Percentiles rank a stretch among this genome's conserved stretches.
phyloP scores from a whole-genome alignment of 2,797 vertebrate species.

The Aplochiton taeniatus region DNA sequence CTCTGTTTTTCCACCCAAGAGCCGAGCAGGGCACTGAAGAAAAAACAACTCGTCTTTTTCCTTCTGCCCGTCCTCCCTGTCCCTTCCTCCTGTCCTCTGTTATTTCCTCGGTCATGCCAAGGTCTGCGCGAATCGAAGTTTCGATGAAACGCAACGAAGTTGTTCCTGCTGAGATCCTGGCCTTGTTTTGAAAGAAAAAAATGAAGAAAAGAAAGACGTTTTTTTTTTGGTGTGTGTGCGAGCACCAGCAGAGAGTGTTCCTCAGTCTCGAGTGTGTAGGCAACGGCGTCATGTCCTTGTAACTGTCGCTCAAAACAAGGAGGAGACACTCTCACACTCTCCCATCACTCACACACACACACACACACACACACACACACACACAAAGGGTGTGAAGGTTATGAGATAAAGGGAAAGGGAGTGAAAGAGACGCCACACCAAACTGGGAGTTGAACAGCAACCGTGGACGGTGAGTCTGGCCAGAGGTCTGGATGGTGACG shows the following conservation, averaged over 20 bases:
- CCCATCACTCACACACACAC: conserved; percentile 9
- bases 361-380: conserved; percentile 7
- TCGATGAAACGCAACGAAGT: conserved; percentile 57
- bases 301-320: conserved; percentile 62
- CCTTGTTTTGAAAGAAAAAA: conserved; percentile 41
- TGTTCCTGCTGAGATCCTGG: conserved; percentile 60
- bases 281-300: conserved; percentile 58
- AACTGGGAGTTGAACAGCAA: no score
- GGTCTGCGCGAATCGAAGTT: conserved; percentile 58
- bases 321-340: conserved; percentile 22
- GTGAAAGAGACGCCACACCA: conserved; percentile 39
- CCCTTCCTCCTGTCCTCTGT: no score
- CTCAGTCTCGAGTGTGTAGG: conserved; percentile 6
- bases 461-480: conserved; percentile 31
- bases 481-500: conserved; percentile 43
- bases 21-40: not conserved
- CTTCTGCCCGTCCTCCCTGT: not conserved
- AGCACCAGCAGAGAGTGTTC: conserved; percentile 36
- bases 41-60: not conserved
- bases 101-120: conserved; percentile 43
- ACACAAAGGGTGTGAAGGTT: conserved; percentile 61
- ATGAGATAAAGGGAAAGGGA: conserved; percentile 41
- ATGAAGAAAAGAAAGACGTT: conserved; percentile 61
- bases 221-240: conserved; percentile 29
- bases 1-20: not conserved